Evolutionary conservation across 1,140 invertebrate species (phyloP).

Genomic region (Solen grandis): DNA sequence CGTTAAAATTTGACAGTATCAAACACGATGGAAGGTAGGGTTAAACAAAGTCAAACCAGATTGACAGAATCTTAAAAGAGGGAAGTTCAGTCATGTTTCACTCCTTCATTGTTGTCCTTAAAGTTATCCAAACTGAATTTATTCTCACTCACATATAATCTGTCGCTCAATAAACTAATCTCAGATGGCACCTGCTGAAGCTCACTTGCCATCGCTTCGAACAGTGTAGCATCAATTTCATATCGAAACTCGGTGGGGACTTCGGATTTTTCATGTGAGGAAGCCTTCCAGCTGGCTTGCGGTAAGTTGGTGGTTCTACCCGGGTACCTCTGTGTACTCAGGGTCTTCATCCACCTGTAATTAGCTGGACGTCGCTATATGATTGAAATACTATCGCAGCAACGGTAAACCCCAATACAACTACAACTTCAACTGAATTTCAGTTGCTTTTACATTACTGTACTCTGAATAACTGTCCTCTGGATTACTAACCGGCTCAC

Average conservation of each 20-base stretch:
- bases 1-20: background rate
- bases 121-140: background rate
- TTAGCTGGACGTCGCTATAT: no score
- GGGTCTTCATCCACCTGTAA: background rate
- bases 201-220: background rate
- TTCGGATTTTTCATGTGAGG: no score
- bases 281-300: no score
- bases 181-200: conserved; percentile 3
- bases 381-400: no score
- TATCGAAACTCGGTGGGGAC: no score
- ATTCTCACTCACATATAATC: background rate
- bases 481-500: background rate
- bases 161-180: background rate
- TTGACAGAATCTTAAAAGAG: background rate
- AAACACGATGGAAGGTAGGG: background rate
- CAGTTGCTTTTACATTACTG: no score
- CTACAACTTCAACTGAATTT: background rate
- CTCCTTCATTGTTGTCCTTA: background rate
- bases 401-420: background rate
- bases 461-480: no score
- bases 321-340: no score
- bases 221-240: background rate
- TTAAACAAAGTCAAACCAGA: background rate
- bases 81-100: background rate
- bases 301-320: no score